Evolutionary conservation across 2,888 invertebrate species (phyloP).

Genomic region (Craniophora ligustri): DNA sequence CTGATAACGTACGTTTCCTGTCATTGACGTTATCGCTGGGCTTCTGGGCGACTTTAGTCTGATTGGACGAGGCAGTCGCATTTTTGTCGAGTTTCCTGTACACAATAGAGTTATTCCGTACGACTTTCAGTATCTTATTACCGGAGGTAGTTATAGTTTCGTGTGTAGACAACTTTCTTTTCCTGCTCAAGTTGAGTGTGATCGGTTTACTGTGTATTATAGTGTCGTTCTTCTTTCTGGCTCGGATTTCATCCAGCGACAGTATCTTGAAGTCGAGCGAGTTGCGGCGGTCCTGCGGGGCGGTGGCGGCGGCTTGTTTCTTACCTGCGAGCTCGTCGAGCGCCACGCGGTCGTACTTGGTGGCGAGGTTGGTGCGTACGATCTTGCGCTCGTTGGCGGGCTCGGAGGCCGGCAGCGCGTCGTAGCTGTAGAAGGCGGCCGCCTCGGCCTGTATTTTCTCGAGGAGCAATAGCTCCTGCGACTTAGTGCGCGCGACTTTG

Average conservation of each 20-base stretch:
- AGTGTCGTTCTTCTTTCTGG: constrained; percentile 71
- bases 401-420: constrained; percentile 69
- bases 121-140: constrained; percentile 83
- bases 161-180: constrained; percentile 80
- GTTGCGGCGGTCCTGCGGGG: constrained; percentile 58
- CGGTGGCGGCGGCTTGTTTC: constrained; percentile 48
- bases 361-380: constrained; percentile 66
- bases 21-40: constrained; percentile 60
- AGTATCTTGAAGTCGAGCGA: constrained; percentile 83
- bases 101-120: constrained; percentile 82
- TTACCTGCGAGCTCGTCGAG: constrained; percentile 85
- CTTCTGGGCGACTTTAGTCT: constrained; percentile 65
- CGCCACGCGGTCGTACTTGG: constrained; percentile 84
- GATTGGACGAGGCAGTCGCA: constrained; percentile 56
- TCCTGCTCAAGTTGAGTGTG: constrained; percentile 75
- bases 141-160: constrained; percentile 79
- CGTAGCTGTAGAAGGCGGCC: constrained; percentile 92
- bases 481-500: constrained; percentile 85
- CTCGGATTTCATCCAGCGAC: constrained; percentile 86
- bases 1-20: constrained; percentile 80
- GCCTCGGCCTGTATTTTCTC: constrained; percentile 92
- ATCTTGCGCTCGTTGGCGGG: constrained; percentile 67
- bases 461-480: constrained; percentile 91
- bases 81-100: constrained; percentile 78
- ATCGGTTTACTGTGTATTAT: constrained; percentile 69